A percentile compares a stretch with the other conserved stretches of the same genome.
phyloP scores from a whole-genome alignment of 2,797 vertebrate species.

The Decapterus maruadsi region DNA sequence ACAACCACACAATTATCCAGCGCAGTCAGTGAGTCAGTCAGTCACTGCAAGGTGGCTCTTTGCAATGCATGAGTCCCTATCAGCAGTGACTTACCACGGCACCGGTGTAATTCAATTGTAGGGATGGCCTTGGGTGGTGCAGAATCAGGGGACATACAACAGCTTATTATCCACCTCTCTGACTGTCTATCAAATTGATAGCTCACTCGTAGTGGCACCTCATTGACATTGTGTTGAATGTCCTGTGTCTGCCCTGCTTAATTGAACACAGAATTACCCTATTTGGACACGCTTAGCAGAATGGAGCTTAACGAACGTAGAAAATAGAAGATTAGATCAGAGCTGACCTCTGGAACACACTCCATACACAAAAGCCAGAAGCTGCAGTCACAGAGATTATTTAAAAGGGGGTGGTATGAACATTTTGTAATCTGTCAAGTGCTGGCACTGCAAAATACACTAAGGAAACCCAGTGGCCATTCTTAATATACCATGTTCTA shows the following conservation, averaged over 20 bases:
- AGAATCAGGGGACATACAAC: slow-evolving; percentile 76
- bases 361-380: slow-evolving; percentile 47
- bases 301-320: slow-evolving; percentile 72
- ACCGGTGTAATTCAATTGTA: slow-evolving; percentile 77
- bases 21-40: slow-evolving; percentile 37
- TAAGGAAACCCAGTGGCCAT: not conserved
- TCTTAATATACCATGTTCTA: not conserved
- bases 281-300: slow-evolving; percentile 82
- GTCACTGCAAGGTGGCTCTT: slow-evolving; percentile 68
- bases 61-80: slow-evolving; percentile 71
- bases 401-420: slow-evolving; percentile 46
- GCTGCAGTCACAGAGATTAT: slow-evolving; percentile 59
- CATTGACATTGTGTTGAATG: slow-evolving; percentile 85
- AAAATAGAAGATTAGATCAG: slow-evolving; percentile 72
- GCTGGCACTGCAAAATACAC: slow-evolving; percentile 27
- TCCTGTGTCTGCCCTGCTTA: slow-evolving; percentile 82
- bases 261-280: slow-evolving; percentile 84
- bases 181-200: slow-evolving; percentile 83
- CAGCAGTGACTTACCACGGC: slow-evolving; percentile 73
- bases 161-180: slow-evolving; percentile 80
- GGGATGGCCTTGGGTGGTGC: slow-evolving; percentile 79
- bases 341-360: slow-evolving; percentile 79
- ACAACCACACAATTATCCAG: slow-evolving; percentile 68
- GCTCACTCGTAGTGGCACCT: slow-evolving; percentile 78
- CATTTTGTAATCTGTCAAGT: slow-evolving; percentile 61